These are phyloP conservation scores for Nerophis ophidion DNA, from an alignment of 2,113 vertebrate species.

Conservation along the genomic window DNA sequence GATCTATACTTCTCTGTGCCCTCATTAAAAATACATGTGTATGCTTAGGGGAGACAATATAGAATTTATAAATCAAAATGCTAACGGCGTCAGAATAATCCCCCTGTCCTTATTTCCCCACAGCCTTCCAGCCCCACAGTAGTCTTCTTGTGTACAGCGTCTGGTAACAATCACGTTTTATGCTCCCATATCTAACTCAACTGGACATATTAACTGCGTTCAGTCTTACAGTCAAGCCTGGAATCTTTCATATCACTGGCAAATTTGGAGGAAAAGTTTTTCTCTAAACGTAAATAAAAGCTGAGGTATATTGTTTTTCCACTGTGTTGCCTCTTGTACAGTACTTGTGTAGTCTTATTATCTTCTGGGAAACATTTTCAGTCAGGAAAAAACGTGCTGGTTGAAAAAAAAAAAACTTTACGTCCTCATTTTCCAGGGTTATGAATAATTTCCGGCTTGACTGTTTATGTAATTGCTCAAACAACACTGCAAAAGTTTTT, in stretches of 20 bases:
- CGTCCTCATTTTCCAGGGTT: no score
- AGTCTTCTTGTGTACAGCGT: slow-evolving; percentile 37
- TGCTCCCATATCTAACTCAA: slow-evolving; percentile 33
- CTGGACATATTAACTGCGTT: slow-evolving; percentile 23
- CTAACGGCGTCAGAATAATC: slow-evolving; percentile 67
- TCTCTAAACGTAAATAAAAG: no score
- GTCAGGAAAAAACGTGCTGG: no score
- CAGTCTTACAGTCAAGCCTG: not conserved
- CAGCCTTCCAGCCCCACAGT: slow-evolving; percentile 47
- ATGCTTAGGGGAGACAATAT: slow-evolving; percentile 75
- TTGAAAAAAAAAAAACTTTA: no score
- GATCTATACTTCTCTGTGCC: slow-evolving; percentile 71
- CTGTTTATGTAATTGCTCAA: not conserved
- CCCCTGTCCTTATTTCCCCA: slow-evolving; percentile 68
- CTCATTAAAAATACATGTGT: slow-evolving; percentile 79
- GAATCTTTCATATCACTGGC: no score
- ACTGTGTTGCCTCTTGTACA: no score
- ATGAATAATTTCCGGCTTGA: no score
- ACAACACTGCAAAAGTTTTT: not conserved
- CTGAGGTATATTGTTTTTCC: no score
- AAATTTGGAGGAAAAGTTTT: no score
- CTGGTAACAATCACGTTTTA: slow-evolving; percentile 30
- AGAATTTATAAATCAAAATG: slow-evolving; percentile 79
- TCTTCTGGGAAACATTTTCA: no score
- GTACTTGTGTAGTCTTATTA: no score